Base-by-base conservation (phyloP, 2,113 vertebrate species). In the Hippocampus mohnikei region DNA sequence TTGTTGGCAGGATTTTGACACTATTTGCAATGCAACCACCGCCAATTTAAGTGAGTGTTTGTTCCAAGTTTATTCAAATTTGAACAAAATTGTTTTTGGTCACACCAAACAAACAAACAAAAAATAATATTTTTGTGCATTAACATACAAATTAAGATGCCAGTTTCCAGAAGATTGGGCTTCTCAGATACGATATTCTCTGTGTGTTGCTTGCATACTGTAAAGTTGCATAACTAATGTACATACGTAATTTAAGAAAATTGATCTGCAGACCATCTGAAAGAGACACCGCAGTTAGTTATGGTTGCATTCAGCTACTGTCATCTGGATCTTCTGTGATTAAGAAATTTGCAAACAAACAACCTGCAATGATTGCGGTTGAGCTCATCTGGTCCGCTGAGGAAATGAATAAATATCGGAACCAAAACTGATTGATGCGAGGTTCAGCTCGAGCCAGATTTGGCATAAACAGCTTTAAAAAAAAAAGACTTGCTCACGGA, bases 181-280 rank as follows among this genome's bases (percentile, higher is more conserved):
- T 77, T 18, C 71, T 81, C 83, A 77, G 79, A 81, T 64, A 78
- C 33, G 58, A n/a, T 41, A 52, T 64, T 76, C 42, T 75, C 29
- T 42, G 40, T 40, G 29, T 42, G 37, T 63, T 42, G 21, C 40
- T 63, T 41, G 3, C 42, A 42, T n/a, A 20, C 29, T 18, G 16
- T 59, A 69, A 63, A 27, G 16, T 37, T 0, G 1, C 48, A 65
- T 33, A 52, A 25, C 21, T 52, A 3, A 41, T 3, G 1, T 44
- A 6, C 27, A 65, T 11, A 37, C 67, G 50, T 56, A 12, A 41
- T 59, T 50, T 21, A 50, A 33, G 29, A 33, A 33, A 33, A 37
- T 60, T 50, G 10, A 60, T 40, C 58, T 33, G 18, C 37, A 48
- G 27, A 48, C 42, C 8, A 27, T 33, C 9, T 42, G 40, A 20